Evolutionary conservation across 1,140 invertebrate genomes (phyloP), one percentile per base, ranked within the genome.

Genomic region (Saccostrea cuccullata): DNA sequence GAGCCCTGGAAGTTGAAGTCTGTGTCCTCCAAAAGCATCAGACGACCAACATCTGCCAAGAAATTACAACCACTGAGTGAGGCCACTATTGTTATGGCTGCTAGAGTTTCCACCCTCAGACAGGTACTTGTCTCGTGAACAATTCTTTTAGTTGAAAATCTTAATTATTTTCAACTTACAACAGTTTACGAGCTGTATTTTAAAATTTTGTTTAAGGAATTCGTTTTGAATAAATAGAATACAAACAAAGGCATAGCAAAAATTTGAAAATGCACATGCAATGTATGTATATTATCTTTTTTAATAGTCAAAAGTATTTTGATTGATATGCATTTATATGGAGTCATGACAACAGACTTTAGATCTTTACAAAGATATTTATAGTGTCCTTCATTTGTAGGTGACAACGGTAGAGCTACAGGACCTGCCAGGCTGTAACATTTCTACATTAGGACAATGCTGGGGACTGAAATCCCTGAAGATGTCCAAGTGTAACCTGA

Each of bases 1-100:
- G 94, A 94, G 64, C 93, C 93, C n/a, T 93, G 93, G 93, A 94
- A 92, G 58, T 70, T 92, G 64, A 93, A 92, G 64, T 56, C 86
- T 12, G 86, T 84, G 12, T 84, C 87, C 15, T 87, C 87, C 20
- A 92, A 91, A 67, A 88, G 90, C 4, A 83, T 88, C 0, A 90
- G 92, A 20, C 89, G 93, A 84, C 93, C 94, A 55, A 87, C 91
- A 6, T 93, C 93, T 40, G 92, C 94, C 9, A 94, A 94, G 83
- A 93, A 93, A 82, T 83, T 94, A 56, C 88, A 91, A 5, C 89
- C 90, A 6, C 58, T 94, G n/a, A 84, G 90, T 36, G 92, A 94
- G 30, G 82, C 87, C 23, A 40, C 92, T 0, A 91, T 94, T n/a
- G 84, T 91, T 3, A 88, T 87, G 60, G 90, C 91, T 55, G 93